Evolutionary conservation across 2,797 vertebrate species (phyloP), one percentile per base, ranked within the genome.

Genomic region (Ambastaia sidthimunki): DNA sequence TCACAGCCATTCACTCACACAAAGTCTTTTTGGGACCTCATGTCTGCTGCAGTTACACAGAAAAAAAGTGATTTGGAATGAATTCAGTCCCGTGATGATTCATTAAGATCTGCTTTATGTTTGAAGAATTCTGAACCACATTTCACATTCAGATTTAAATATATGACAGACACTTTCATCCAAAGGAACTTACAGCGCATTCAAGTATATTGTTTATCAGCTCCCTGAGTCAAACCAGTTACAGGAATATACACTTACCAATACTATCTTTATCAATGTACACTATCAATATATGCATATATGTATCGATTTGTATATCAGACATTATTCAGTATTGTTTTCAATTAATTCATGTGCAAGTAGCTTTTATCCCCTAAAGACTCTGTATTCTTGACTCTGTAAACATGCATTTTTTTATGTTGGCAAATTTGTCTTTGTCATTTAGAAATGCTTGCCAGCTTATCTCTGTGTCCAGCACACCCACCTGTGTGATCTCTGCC

Each of bases 1-100:
- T 23, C 50, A 9, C 10, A 48, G 54, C 13, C 18, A 47, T 48
- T 77, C 21, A 47, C n/a, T 52, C 15, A 16, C 60, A 67, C 16
- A 19, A 21, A 50, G 48, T 16, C 41, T 65, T 67, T 59, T 74
- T 9, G 34, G 13, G 54, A 59, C 28, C 28, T 44, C 21, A 76
- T 34, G 3, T 74, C 34, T 41, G 9, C 88, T 91, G 81, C 68
- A 69, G 72, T 76, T 84, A 62, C 62, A 82, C 74, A 69, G 18
- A 55, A 21, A 76, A 59, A 50, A 76, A 82, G 59, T 86, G 85
- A 91, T 89, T 87, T 84, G 79, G 82, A 85, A 85, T 90, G 89
- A 88, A 86, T 84, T 84, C 73, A 82, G 84, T 73, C 89, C 48
- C 21, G 25, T 82, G 41, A 25, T 84, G 15, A n/a, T 6, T 63